Conservation (phyloP, 2,888 invertebrate species). For the Sussaba pulchella region DNA sequence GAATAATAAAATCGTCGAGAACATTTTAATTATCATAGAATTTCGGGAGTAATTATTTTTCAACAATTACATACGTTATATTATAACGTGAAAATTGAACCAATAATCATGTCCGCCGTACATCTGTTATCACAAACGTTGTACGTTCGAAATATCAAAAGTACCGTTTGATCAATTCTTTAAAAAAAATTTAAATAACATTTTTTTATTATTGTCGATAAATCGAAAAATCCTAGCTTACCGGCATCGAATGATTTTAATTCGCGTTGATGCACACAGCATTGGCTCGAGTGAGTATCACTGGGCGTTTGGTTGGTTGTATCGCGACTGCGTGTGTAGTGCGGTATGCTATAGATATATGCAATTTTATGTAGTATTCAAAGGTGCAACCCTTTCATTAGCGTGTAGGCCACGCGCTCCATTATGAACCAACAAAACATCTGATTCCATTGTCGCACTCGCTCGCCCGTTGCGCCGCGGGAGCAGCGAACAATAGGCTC, state of each 20-base stretch:
- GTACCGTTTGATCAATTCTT: no score
- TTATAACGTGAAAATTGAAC: no score
- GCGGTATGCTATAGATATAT: conserved; percentile 32
- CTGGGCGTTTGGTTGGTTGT: conserved; percentile 25
- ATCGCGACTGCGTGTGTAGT: conserved; percentile 21
- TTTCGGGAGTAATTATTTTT: no score
- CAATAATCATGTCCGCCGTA: no score
- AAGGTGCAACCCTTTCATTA: conserved; percentile 84
- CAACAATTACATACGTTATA: no score
- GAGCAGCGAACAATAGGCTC: conserved; percentile 58
- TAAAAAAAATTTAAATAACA: no score
- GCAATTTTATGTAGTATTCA: conserved; percentile 76
- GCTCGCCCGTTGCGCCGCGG: conserved; percentile 37
- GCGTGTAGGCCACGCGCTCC: conserved; percentile 82
- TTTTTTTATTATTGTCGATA: no score
- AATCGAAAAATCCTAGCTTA: no score
- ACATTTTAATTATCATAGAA: no score
- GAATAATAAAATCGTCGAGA: no score
- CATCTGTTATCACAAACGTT: no score
- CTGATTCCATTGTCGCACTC: conserved; percentile 81
- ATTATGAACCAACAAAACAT: conserved; percentile 83
- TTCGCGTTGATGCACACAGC: not conserved
- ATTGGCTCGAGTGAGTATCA: conserved; percentile 43
- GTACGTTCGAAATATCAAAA: no score
- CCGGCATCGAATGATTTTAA: not conserved